These are phyloP conservation scores for Camelus dromedarius DNA, from an alignment of 2,113 vertebrate genomes.

Conservation along the genomic window DNA sequence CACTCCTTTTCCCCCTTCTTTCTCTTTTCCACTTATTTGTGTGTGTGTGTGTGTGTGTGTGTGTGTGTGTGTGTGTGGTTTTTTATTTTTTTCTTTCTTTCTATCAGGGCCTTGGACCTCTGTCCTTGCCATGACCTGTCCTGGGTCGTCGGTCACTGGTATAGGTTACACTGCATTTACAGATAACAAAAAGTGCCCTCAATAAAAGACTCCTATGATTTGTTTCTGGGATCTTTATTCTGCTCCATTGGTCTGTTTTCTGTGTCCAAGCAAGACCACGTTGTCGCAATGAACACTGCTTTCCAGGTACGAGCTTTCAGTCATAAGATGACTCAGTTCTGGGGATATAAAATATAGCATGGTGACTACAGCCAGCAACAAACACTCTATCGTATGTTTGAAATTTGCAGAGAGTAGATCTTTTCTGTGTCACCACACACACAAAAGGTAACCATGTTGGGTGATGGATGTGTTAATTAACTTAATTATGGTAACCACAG, in stretches of 20 bases:
- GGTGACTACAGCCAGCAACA: neutral
- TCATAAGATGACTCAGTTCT: neutral
- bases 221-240: neutral
- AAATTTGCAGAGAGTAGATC: neutral
- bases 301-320: neutral
- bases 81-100: neutral
- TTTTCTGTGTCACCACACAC: neutral
- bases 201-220: neutral
- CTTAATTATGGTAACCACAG: neutral
- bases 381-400: neutral
- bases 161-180: neutral
- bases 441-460: neutral
- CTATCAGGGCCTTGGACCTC: neutral
- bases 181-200: neutral
- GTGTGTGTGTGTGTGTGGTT: too few species aligned
- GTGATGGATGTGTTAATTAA: neutral
- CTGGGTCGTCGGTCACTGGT: neutral
- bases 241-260: neutral
- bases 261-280: neutral
- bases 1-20: too few species aligned
- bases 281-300: neutral
- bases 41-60: too few species aligned
- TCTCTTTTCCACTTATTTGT: rapidly evolving
- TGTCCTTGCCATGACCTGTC: neutral
- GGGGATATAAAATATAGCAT: neutral